phyloP scores from a whole-genome alignment of 1,140 invertebrate species.

The Parapsyche elsis region DNA sequence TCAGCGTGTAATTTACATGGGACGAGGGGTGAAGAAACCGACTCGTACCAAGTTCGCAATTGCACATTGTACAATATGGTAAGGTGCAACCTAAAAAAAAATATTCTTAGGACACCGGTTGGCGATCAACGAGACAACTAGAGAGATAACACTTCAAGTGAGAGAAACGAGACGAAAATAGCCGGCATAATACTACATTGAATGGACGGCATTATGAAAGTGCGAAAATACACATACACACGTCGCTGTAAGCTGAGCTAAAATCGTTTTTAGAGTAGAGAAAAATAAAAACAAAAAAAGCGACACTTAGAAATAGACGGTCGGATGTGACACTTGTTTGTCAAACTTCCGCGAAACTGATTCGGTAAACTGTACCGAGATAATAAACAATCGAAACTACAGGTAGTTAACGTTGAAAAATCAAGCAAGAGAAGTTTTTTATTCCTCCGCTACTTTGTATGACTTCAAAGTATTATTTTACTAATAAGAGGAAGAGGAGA shows the following conservation, averaged over 20 bases:
- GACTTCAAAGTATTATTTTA: conserved; percentile 20
- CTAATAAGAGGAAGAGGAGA: background rate
- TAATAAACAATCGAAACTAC: background rate
- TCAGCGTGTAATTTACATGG: no score
- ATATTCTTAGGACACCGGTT: background rate
- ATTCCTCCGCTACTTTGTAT: background rate
- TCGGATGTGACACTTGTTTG: no score
- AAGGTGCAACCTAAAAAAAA: no score
- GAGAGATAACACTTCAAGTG: conserved; percentile 20
- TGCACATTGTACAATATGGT: no score
- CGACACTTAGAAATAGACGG: no score
- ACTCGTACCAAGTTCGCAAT: no score
- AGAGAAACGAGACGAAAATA: conserved; percentile 33
- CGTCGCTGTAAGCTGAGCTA: background rate
- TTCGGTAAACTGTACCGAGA: background rate
- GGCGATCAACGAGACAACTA: background rate
- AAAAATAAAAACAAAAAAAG: background rate
- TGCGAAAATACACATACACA: conserved; percentile 33
- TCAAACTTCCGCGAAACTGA: conserved; percentile 5
- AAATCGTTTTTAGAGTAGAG: background rate
- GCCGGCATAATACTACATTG: conserved; percentile 25
- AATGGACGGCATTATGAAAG: conserved; percentile 35
- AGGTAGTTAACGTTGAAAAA: background rate
- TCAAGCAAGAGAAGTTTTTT: background rate
- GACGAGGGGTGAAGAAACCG: no score